phyloP scores from a whole-genome alignment of 1,140 invertebrate genomes.

The Cecropterus lyciades region DNA sequence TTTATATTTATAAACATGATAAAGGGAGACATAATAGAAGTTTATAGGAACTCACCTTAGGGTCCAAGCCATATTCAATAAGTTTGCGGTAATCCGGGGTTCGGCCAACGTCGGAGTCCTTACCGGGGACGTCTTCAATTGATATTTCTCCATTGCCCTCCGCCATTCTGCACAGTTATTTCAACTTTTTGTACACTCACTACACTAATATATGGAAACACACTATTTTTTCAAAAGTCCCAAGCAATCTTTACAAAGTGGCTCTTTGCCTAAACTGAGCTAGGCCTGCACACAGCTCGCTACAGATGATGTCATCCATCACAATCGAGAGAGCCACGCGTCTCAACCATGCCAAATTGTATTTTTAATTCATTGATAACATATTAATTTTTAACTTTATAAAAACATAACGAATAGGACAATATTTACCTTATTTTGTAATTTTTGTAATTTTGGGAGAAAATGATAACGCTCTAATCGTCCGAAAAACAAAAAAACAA shows the following conservation, averaged over 20 bases:
- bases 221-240: slow-evolving; percentile 38
- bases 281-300: slow-evolving; percentile 54
- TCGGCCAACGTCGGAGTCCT: slow-evolving; percentile 90
- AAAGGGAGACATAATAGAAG: neutral
- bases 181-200: slow-evolving; percentile 69
- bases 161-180: slow-evolving; percentile 90
- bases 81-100: slow-evolving; percentile 95
- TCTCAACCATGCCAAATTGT: slow-evolving; percentile 57
- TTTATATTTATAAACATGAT: slow-evolving; percentile 8
- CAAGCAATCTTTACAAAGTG: slow-evolving; percentile 41
- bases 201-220: slow-evolving; percentile 54
- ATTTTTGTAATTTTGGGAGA: slow-evolving; percentile 84
- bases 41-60: slow-evolving; percentile 87
- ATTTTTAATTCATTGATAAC: slow-evolving; percentile 45
- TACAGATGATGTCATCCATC: slow-evolving; percentile 75
- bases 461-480: slow-evolving; percentile 80
- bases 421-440: slow-evolving; percentile 82
- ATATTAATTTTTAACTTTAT: slow-evolving; percentile 46
- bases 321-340: slow-evolving; percentile 70
- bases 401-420: slow-evolving; percentile 50
- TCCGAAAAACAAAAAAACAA: slow-evolving; percentile 85
- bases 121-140: slow-evolving; percentile 90
- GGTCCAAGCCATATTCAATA: slow-evolving; percentile 96
- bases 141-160: slow-evolving; percentile 95
- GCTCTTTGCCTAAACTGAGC: slow-evolving; percentile 47